phyloP scores from a whole-genome alignment of 2,797 vertebrate species.

The Onychomys arenicola region DNA sequence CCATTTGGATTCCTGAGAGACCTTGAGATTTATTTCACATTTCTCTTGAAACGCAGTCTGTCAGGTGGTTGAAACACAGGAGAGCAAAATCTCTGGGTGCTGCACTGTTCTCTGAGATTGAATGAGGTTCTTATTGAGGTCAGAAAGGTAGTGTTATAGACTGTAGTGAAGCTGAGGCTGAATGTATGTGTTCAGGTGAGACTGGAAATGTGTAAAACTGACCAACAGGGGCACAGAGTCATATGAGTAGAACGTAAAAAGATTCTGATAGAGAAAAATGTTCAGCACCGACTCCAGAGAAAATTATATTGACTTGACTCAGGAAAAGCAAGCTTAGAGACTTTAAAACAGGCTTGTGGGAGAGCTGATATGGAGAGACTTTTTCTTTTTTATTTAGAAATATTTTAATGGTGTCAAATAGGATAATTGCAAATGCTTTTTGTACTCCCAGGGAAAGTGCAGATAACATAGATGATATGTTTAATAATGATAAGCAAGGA shows the following conservation, averaged over 20 bases:
- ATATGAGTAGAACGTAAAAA: conserved; percentile 6
- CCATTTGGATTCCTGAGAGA: conserved; percentile 62
- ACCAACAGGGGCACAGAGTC: neutral
- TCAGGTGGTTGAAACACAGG: conserved; percentile 29
- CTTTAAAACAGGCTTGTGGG: neutral
- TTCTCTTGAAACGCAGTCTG: conserved; percentile 57
- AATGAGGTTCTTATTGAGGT: neutral
- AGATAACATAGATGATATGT: conserved; percentile 37
- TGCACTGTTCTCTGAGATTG: conserved; percentile 4
- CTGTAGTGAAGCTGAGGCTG: neutral
- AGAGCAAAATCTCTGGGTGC: neutral
- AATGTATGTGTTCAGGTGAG: neutral
- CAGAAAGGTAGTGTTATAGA: neutral
- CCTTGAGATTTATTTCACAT: conserved; percentile 41
- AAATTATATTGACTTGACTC: neutral
- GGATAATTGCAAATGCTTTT: neutral
- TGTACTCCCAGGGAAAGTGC: neutral
- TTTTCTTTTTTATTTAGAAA: neutral
- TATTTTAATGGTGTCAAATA: conserved; percentile 29
- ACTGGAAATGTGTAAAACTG: neutral
- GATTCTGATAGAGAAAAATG: conserved; percentile 24
- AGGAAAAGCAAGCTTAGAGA: neutral
- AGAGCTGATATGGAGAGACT: neutral
- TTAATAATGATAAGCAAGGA: conserved; percentile 6
- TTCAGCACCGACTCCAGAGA: neutral